A percentile compares a stretch with the other conserved stretches of the same genome.
These are phyloP conservation scores for Nymphalis c-album DNA, from an alignment of 2,888 invertebrate species.

Conservation along the genomic window DNA sequence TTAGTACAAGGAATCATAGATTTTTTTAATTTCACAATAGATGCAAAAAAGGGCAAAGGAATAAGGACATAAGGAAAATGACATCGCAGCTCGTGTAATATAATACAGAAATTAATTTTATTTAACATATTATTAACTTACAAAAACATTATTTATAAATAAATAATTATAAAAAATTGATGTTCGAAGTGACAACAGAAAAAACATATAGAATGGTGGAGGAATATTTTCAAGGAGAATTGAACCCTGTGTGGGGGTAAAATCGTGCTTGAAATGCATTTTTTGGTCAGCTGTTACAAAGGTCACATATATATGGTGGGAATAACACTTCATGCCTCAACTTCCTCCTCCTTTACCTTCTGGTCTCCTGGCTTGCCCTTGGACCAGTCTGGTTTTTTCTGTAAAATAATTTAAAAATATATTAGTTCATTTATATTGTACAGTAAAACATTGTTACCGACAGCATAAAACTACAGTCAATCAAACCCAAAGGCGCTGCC, in stretches of 20 bases:
- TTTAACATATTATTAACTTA: constrained; percentile 74
- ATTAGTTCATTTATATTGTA: constrained; percentile 33
- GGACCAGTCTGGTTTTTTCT: constrained; percentile 98
- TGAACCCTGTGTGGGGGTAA: constrained; percentile 45
- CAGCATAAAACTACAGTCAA: constrained; percentile 30
- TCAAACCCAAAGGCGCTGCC: constrained; percentile 29
- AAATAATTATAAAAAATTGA: constrained; percentile 66
- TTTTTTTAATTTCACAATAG: background rate
- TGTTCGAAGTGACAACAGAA: constrained; percentile 61
- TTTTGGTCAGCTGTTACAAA: constrained; percentile 62
- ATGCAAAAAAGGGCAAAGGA: background rate
- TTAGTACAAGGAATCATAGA: constrained; percentile 1
- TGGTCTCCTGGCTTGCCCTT: constrained; percentile 94
- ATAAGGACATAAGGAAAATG: constrained; percentile 45
- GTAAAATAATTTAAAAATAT: constrained; percentile 70
- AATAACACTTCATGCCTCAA: constrained; percentile 88
- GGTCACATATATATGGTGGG: constrained; percentile 65
- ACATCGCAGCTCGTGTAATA: constrained; percentile 57
- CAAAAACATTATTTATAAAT: constrained; percentile 73
- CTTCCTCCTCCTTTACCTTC: constrained; percentile 91
- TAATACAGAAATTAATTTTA: constrained; percentile 78
- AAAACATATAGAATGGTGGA: constrained; percentile 50
- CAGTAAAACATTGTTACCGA: background rate
- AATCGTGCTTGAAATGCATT: constrained; percentile 65
- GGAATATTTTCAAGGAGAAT: constrained; percentile 32